Evolutionary conservation across 1,140 invertebrate species (phyloP), one percentile per base, ranked within the genome.

Genomic region (Drosophila prosaltans): DNA sequence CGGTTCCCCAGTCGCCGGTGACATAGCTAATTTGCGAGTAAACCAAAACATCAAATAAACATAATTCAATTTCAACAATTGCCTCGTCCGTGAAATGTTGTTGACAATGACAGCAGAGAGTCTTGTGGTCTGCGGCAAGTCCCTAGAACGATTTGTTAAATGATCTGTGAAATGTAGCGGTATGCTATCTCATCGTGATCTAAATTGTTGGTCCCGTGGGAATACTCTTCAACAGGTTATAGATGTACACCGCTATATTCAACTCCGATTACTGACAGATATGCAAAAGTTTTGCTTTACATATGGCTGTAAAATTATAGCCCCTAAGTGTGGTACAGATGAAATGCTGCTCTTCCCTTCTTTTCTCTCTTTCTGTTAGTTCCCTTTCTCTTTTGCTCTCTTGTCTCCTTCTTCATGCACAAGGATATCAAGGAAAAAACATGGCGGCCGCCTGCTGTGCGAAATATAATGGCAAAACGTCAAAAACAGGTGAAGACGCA

Each of bases 21-120:
- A 91, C 89, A 81, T 83, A 78, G 89, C 89, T 91, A 91, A 91
- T 91, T 91, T 91, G 79, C 61, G 72, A 76, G 86, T 73, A 90
- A 90, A 91, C 81, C 84, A 89, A 89, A 89, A 89, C 82, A 91
- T 90, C 86, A 90, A 90, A 90, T 91, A 91, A 85, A 91, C 90
- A 91, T 91, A 91, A 91, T 91, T 91, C 90, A 91, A 91, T 91
- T 91, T 91, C 57, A 76, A 85, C 89, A 91, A 91, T 91, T 91
- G 84, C 70, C 54, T 69, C 54, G 63, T 43, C 63, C 28, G 55
- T 69, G 74, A 78, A 51, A 65, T 78, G 65, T 24, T 65, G 58
- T 60, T 82, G 80, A 78, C 80, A 82, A 51, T 51, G 68, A 30
- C 16, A 32, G 21, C 21, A 3, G 3, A 26, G 45, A 51, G 10